Base-by-base conservation (phyloP, 2,888 invertebrate species). In the Mayetiola destructor region DNA sequence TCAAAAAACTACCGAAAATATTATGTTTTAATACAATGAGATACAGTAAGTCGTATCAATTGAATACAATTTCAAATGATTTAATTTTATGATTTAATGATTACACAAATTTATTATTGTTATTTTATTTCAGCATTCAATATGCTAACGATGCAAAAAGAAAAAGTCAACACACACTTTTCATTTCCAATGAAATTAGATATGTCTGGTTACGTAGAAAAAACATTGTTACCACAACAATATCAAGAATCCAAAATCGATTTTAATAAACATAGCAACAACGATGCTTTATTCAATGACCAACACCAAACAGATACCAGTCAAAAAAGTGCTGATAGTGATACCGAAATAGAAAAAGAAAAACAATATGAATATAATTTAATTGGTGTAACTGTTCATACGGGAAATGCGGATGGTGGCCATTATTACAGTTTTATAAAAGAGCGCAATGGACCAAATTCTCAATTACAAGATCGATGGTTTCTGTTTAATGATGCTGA, bases 21-120 rank as follows among this genome's bases (percentile, higher is more conserved):
- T 75, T 95, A 23, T 94, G 94, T 69, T 94, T 95, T 71, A 95
- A 95, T 72, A 95, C 94, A 0, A 93, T 95, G 94, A 80, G 95
- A 29, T 95, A 95, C 66, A 92, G 53, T 53, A 32, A 53, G 30
- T 53, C 1, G 29, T 32, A 2, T 14, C 16, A 30, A 30, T 8
- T n/a, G n/a, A n/a, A n/a, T n/a, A n/a, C n/a, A n/a, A 18, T 40
- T 40, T 23, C 27, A 21, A 23, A 14, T 6, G 18, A 42, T 23
- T 42, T 42, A 23, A 23, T 42, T 23, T 23, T 18, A n/a, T 40
- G 12, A 18, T 18, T 20, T n/a, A 36, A 12, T 36, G 40, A 20
- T 18, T 20, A 20, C 20, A n/a, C 12, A 6, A 18, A 9, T 2
- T 42, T 23, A 23, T 23, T 23, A 4, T 23, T 2, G 9, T n/a